Evolutionary conservation across 2,113 vertebrate species (phyloP), one percentile per base, ranked within the genome.

Genomic region (Daboia siamensis): DNA sequence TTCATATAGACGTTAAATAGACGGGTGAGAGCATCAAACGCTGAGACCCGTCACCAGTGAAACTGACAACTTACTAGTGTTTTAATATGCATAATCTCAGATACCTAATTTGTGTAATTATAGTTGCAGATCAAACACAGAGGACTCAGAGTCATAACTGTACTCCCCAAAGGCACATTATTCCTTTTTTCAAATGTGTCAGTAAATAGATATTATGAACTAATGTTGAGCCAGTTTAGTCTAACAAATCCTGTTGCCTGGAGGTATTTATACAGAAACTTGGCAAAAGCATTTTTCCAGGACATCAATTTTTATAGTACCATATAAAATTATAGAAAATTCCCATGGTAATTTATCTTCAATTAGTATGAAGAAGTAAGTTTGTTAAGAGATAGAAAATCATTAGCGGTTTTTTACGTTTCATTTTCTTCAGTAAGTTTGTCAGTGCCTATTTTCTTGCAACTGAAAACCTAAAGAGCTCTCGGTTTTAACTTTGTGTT

Each of bases 401-500:
- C 20, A 48, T 33, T 91, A 20, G 39, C 51, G 2, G 90, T 3
- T 90, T 87, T 93, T 93, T 89, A 69, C 44, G 61, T 54, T 51
- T 87, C 33, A 89, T 54, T 55, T 93, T 93, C 88, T 48, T 93
- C 33, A 80, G 4, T 87, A 44, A 24, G 87, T 91, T 91, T 93
- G 48, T 88, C 15, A 26, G 92, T 64, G 33, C 33, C 20, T 5
- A 13, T 29, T 91, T 74, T 29, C 7, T 89, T 54, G 2, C 74
- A 51, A 87, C 91, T 92, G 85, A 92, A 89, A 94, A 90, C 86
- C 88, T 48, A 33, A 52, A 1, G 21, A 7, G 80, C 51, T 90
- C 12, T 91, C 74, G 86, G 87, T 26, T 93, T 95, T 94, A 56
- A 90, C 33, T 74, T 96, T 59, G 0, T 96, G 61, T 95, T 96